These are phyloP conservation scores for Eudasyphora cyanicolor DNA, from an alignment of 2,888 invertebrate genomes.

Conservation along the genomic window DNA sequence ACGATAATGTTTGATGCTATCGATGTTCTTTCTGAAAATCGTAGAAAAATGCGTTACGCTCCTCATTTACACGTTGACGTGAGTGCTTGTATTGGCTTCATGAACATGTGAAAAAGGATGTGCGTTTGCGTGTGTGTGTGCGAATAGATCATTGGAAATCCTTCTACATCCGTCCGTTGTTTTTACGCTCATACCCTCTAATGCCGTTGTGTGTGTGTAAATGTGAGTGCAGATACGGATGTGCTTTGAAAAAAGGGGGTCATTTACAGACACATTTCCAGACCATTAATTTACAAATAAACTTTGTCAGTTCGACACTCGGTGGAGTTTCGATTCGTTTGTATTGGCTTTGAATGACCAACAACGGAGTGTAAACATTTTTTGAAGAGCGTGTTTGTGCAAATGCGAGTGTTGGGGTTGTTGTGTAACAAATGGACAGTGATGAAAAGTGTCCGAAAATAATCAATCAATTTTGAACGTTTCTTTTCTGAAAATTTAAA, in stretches of 20 bases:
- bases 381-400: background rate
- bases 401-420: background rate
- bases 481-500: background rate
- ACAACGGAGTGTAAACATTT: constrained; percentile 33
- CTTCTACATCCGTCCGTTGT: background rate
- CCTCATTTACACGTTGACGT: constrained; percentile 1
- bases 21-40: constrained; percentile 6
- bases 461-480: constrained; percentile 24
- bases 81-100: background rate
- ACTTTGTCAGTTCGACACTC: constrained; percentile 67
- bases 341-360: background rate
- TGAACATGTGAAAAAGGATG: too few relatives aligned
- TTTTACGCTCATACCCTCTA: background rate
- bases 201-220: background rate
- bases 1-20: background rate
- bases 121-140: background rate
- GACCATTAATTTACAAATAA: constrained; percentile 72
- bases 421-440: constrained; percentile 30
- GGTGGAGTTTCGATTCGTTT: constrained; percentile 39
- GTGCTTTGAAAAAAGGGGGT: constrained; percentile 61
- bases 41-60: background rate
- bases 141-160: constrained; percentile 17
- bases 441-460: constrained; percentile 31
- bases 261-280: constrained; percentile 71
- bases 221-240: background rate